phyloP scores from a whole-genome alignment of 2,888 invertebrate species.

The Clepsis dumicolana region DNA sequence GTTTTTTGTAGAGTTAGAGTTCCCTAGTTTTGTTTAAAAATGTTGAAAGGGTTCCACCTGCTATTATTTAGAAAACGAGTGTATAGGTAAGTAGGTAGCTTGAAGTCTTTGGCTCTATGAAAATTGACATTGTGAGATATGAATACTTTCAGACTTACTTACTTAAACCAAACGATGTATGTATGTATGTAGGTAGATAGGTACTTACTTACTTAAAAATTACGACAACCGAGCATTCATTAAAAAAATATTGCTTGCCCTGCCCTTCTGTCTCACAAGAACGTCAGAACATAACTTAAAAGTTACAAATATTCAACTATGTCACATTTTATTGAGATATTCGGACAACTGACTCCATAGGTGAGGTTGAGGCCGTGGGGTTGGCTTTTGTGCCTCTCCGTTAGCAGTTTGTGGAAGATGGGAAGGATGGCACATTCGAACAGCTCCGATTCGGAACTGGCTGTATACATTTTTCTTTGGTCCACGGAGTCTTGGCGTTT shows the following conservation, averaged over 20 bases:
- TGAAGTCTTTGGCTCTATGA: constrained; percentile 1
- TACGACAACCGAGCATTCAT: background rate
- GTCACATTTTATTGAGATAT: constrained; percentile 98
- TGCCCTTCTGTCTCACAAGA: background rate
- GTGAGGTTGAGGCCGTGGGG: constrained; percentile 89
- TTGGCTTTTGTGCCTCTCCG: constrained; percentile 91
- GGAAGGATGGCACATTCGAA: constrained; percentile 95
- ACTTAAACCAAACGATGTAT: background rate
- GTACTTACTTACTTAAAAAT: background rate
- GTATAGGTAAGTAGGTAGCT: background rate
- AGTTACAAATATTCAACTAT: constrained; percentile 95
- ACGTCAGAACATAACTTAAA: constrained; percentile 21
- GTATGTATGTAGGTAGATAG: too few species aligned
- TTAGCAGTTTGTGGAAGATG: constrained; percentile 96
- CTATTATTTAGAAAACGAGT: background rate
- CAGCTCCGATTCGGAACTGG: constrained; percentile 93
- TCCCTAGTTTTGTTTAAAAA: background rate
- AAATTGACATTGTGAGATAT: constrained; percentile 19
- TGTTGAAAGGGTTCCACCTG: background rate
- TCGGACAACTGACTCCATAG: constrained; percentile 95
- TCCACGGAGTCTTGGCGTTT: constrained; percentile 76
- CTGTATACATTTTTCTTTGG: constrained; percentile 88
- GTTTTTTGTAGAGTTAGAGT: background rate
- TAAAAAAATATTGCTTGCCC: constrained; percentile 10
- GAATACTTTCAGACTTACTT: constrained; percentile 7